These are phyloP conservation scores for Ametastegia equiseti DNA, from an alignment of 2,888 invertebrate genomes.

Conservation along the genomic window DNA sequence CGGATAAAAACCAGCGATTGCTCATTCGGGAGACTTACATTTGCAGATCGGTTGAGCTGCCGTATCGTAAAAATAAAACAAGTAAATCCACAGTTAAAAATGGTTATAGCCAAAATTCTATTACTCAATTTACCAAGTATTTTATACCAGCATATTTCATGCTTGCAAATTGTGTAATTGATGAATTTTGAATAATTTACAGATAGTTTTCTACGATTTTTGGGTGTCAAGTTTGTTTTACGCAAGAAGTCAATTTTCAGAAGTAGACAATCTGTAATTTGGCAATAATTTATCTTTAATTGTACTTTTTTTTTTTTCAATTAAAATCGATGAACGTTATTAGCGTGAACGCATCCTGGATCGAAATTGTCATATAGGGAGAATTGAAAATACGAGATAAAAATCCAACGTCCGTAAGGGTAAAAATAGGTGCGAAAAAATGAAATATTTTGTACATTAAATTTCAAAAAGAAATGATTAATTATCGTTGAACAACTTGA, in stretches of 20 bases:
- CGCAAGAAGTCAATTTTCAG: too few relatives aligned
- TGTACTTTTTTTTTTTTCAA: background rate
- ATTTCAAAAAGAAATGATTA: slow-evolving; percentile 24
- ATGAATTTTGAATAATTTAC: background rate
- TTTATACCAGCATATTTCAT: background rate
- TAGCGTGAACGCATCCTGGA: slow-evolving; percentile 30
- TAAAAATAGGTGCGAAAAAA: slow-evolving; percentile 9
- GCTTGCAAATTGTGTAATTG: background rate
- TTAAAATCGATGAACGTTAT: background rate
- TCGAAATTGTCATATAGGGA: slow-evolving; percentile 24
- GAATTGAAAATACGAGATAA: background rate
- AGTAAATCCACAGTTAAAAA: background rate
- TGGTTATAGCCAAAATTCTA: background rate
- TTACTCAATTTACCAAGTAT: background rate
- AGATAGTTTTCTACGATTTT: too few relatives aligned
- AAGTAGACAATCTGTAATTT: too few relatives aligned
- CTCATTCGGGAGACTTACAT: too few relatives aligned
- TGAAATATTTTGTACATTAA: slow-evolving; percentile 31
- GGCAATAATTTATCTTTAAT: background rate
- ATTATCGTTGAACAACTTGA: slow-evolving; percentile 24
- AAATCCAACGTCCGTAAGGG: slow-evolving; percentile 30
- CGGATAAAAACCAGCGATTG: too few relatives aligned
- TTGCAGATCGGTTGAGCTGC: too few relatives aligned
- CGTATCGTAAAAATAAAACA: too few relatives aligned
- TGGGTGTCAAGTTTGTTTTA: too few relatives aligned